phyloP scores from a whole-genome alignment of 2,113 vertebrate genomes.

The Seriola rivoliana region DNA sequence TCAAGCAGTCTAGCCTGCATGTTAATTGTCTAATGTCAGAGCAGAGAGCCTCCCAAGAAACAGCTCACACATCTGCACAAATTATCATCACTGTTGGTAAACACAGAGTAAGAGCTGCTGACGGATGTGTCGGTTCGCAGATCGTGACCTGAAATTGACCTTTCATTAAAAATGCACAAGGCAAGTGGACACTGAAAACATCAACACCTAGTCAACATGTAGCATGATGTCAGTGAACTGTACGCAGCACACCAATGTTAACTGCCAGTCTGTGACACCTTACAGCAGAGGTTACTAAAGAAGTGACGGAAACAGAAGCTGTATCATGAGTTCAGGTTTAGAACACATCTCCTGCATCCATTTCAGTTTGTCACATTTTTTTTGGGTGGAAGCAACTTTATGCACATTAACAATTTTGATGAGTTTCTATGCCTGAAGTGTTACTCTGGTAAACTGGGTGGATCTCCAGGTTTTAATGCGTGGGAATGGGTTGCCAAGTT shows the following conservation, averaged over 20 bases:
- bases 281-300: not conserved
- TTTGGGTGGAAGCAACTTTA: slow-evolving; percentile 2
- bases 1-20: slow-evolving; percentile 72
- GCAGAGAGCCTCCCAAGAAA: slow-evolving; percentile 29
- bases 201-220: not conserved
- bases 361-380: slow-evolving; percentile 4
- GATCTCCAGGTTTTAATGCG: slow-evolving; percentile 37
- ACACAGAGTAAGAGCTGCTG: slow-evolving; percentile 38
- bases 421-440: slow-evolving; percentile 10
- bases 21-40: slow-evolving; percentile 74
- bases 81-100: slow-evolving; percentile 61
- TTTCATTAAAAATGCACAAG: slow-evolving; percentile 15
- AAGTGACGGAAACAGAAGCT: not conserved
- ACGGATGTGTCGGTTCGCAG: not conserved
- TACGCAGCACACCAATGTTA: not conserved
- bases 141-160: slow-evolving; percentile 25
- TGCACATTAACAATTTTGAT: slow-evolving; percentile 15
- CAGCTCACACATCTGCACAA: slow-evolving; percentile 58
- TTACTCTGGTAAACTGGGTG: not conserved
- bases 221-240: slow-evolving; percentile 9
- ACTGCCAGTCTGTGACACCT: not conserved
- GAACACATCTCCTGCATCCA: not conserved
- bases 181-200: slow-evolving; percentile 15
- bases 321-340: not conserved
- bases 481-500: not conserved